Conservation (phyloP, 2,797 vertebrate genomes). For the Acestrorhynchus altus region DNA sequence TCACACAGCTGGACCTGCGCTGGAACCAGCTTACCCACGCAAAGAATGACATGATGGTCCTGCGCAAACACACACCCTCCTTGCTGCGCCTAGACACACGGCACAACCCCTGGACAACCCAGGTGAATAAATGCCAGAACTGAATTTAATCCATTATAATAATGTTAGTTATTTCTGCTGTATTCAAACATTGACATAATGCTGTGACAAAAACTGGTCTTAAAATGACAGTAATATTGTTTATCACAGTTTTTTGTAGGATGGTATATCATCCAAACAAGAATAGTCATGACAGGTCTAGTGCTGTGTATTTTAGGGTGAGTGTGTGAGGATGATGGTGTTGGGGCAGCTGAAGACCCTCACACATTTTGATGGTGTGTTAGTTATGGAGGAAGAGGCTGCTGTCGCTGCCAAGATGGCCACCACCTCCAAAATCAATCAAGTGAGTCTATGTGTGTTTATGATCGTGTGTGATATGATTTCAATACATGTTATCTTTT, state of each 20-base stretch:
- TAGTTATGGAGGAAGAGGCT: constrained; percentile 80
- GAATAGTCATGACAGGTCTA: too few relatives aligned
- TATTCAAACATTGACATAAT: too few relatives aligned
- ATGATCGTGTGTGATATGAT: constrained; percentile 6
- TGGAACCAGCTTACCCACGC: constrained; percentile 84
- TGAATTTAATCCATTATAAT: too few relatives aligned
- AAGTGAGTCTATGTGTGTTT: constrained; percentile 67
- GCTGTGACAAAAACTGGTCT: too few relatives aligned
- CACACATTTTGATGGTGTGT: constrained; percentile 75
- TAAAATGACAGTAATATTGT: too few relatives aligned
- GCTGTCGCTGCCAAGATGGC: constrained; percentile 67
- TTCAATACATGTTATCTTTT: neutral
- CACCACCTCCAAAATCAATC: constrained; percentile 75
- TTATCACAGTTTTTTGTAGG: too few relatives aligned
- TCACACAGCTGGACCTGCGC: constrained; percentile 81
- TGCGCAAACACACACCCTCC: constrained; percentile 77
- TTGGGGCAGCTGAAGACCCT: constrained; percentile 78
- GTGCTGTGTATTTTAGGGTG: constrained; percentile 62
- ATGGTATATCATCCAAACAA: too few relatives aligned
- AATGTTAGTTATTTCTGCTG: too few relatives aligned
- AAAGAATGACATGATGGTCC: constrained; percentile 73
- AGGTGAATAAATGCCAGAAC: constrained; percentile 57
- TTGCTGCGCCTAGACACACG: constrained; percentile 77
- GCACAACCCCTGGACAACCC: constrained; percentile 81
- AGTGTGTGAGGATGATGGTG: constrained; percentile 73